Percentiles rank a stretch among this genome's conserved stretches.
Conservation (phyloP, 2,888 invertebrate species). For the Chouioia cunea region DNA sequence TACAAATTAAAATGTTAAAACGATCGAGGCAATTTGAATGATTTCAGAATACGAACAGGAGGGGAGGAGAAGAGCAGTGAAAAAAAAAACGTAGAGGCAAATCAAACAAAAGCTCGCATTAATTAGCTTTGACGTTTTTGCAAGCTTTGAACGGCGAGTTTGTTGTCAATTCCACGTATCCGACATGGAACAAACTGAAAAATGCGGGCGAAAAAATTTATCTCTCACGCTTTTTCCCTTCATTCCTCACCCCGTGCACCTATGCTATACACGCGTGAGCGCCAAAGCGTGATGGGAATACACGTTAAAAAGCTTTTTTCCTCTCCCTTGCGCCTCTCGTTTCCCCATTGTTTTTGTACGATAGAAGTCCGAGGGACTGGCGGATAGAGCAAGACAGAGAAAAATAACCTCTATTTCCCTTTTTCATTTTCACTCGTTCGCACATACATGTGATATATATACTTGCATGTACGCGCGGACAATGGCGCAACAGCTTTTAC, state of each 20-base stretch:
- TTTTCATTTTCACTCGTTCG: constrained; percentile 21
- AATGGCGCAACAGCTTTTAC: constrained; percentile 13
- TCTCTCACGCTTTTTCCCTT: neutral
- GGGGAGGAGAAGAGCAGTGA: neutral
- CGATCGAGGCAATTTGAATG: constrained; percentile 9
- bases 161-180: constrained; percentile 35
- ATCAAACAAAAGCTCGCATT: constrained; percentile 35
- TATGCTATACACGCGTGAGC: neutral
- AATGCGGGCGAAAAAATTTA: constrained; percentile 34
- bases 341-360: constrained; percentile 23
- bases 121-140: constrained; percentile 43
- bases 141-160: constrained; percentile 35
- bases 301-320: constrained; percentile 26
- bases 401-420: constrained; percentile 34
- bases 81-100: constrained; percentile 11
- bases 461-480: neutral
- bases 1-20: neutral
- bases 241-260: neutral
- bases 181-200: constrained; percentile 27
- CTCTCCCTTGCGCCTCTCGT: neutral
- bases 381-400: constrained; percentile 16
- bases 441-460: constrained; percentile 11
- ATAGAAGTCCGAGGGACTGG: constrained; percentile 12
- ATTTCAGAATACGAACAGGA: constrained; percentile 7
- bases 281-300: constrained; percentile 26